Evolutionary conservation across 2,113 vertebrate genomes (phyloP).

Genomic region (Zapus hudsonius): DNA sequence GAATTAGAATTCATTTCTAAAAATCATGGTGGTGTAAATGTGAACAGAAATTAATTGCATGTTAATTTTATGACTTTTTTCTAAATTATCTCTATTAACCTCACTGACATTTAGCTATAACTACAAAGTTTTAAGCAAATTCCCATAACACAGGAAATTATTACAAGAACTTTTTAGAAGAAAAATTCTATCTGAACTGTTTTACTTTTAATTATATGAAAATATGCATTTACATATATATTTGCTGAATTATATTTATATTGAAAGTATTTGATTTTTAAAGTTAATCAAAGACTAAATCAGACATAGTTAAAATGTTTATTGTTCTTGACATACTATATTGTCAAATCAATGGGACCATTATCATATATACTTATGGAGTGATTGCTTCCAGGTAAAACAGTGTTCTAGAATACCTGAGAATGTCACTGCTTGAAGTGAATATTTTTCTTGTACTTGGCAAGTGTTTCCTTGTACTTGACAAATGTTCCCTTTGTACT

Average conservation of each 20-base stretch:
- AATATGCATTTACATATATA: neutral
- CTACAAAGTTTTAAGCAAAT: constrained; percentile 21
- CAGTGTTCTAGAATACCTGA: neutral
- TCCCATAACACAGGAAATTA: neutral
- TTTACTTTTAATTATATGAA: neutral
- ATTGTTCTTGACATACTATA: neutral
- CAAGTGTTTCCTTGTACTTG: neutral
- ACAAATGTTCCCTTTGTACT: neutral
- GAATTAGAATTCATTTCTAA: constrained; percentile 20
- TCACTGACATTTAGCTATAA: constrained; percentile 18
- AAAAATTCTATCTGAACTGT: neutral
- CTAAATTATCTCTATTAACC: constrained; percentile 4
- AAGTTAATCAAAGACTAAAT: constrained; percentile 2
- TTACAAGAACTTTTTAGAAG: neutral
- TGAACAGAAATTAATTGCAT: neutral
- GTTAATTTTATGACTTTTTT: neutral
- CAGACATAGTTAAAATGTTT: neutral
- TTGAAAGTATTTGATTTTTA: constrained; percentile 30
- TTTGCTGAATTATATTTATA: constrained; percentile 39
- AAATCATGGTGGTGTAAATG: neutral
- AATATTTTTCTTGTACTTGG: neutral
- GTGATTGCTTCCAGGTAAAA: neutral
- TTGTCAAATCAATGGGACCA: neutral
- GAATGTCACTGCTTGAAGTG: neutral
- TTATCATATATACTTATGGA: neutral